Conservation (phyloP, 2,113 vertebrate species). For the Cichladusa arquata region DNA sequence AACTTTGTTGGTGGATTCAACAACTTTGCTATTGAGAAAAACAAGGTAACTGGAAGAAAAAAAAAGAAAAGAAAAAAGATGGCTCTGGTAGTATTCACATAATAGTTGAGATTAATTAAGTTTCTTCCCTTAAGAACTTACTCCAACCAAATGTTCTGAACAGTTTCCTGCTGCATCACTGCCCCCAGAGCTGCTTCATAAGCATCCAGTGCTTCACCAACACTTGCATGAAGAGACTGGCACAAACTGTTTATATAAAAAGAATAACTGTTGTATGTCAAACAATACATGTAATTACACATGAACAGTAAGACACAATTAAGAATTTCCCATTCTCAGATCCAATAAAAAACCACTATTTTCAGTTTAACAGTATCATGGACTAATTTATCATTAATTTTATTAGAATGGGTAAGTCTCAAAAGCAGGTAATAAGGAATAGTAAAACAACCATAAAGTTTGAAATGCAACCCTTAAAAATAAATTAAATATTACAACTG, state of each 20-base stretch:
- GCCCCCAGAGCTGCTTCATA: slow-evolving; percentile 90
- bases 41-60: slow-evolving; percentile 85
- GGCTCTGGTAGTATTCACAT: not conserved
- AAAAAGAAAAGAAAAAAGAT: slow-evolving; percentile 11
- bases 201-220: slow-evolving; percentile 82
- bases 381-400: not conserved
- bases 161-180: slow-evolving; percentile 80
- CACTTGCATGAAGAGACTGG: slow-evolving; percentile 83
- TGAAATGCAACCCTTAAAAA: not conserved
- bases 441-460: not conserved
- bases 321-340: not conserved
- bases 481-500: not conserved
- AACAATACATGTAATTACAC: not conserved
- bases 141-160: slow-evolving; percentile 94
- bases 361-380: not conserved
- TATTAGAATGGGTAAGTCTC: not conserved
- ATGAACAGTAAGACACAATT: not conserved
- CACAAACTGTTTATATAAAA: slow-evolving; percentile 81
- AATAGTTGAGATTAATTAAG: not conserved
- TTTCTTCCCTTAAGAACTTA: slow-evolving; percentile 75
- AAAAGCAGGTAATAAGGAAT: not conserved
- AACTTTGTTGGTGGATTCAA: slow-evolving; percentile 69
- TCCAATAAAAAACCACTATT: not conserved
- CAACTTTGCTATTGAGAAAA: slow-evolving; percentile 85
- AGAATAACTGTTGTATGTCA: not conserved